A percentile compares a stretch with the other conserved stretches of the same genome.
Evolutionary conservation across 2,113 vertebrate genomes (phyloP).

Genomic region (Prunella himalayana): DNA sequence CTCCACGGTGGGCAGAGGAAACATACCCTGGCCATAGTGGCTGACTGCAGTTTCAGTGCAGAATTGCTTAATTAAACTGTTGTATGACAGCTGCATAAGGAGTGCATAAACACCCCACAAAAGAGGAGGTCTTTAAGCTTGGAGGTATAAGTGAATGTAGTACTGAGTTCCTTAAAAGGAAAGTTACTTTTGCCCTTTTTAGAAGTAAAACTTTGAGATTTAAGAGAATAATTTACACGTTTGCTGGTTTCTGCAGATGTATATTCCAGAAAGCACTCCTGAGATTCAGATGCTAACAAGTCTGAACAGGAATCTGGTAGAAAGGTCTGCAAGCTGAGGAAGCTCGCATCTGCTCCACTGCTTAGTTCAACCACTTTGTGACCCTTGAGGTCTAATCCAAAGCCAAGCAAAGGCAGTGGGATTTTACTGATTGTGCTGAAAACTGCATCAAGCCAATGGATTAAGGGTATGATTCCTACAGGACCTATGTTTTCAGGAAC

Average conservation of each 20-base stretch:
- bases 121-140: neutral
- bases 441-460: conserved; percentile 45
- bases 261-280: conserved; percentile 34
- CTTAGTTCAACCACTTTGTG: conserved; percentile 36
- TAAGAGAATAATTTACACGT: conserved; percentile 24
- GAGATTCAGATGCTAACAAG: conserved; percentile 48
- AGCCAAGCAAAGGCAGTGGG: conserved; percentile 38
- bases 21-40: conserved; percentile 22
- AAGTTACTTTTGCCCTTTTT: neutral
- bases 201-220: conserved; percentile 11
- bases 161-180: neutral
- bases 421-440: conserved; percentile 57
- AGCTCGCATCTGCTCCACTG: conserved; percentile 37
- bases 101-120: conserved; percentile 52
- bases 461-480: conserved; percentile 37
- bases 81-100: conserved; percentile 1
- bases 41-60: conserved; percentile 28
- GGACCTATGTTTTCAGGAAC: conserved; percentile 43
- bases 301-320: conserved; percentile 39
- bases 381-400: conserved; percentile 49
- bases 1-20: conserved; percentile 37
- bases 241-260: conserved; percentile 43
- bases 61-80: conserved; percentile 38
- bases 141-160: neutral
- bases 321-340: conserved; percentile 10